Base-by-base conservation (phyloP, 1,140 invertebrate species). In the Megathymus violae region DNA sequence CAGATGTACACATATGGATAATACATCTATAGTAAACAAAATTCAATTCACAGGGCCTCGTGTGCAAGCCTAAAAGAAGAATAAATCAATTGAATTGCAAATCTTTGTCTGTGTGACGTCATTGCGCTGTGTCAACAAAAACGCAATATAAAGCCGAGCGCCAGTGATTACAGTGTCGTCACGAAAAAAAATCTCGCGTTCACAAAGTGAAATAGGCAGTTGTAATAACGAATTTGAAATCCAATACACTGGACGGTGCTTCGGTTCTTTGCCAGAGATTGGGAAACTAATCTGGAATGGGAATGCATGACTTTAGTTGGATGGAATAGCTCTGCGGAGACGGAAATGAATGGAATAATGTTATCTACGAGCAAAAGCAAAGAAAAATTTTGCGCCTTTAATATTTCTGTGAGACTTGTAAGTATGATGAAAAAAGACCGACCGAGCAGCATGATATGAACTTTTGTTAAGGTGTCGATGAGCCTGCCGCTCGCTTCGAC, bases 141-240 rank as follows among this genome's bases (percentile, higher is more conserved):
- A 71, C 64, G 70, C 78, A 80, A 78, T 80, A 76, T 70, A 76
- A 54, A 71, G 40, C n/a, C 15, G 43, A 46, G 54, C 44, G 14
- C 44, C 38, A 60, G 62, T 68, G 61, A 52, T 43, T 50, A 14
- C 67, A 61, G 64, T 40, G 69, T 69, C 64, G 51, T 66, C 48
- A 69, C 65, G 73, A 67, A 73, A 76, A n/a, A 78, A 78, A 79
- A 82, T 78, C 74, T 79, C 76, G 48, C 64, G 64, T 68, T 36
- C 48, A 41, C 62, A 72, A 80, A 82, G 76, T 77, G 70, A 78
- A 80, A 81, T 81, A 71, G 71, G 47, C 75, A 79, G 69, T 76
- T 74, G 75, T 74, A 82, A 83, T 85, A 82, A 82, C 76, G 80
- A 83, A 80, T 79, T 81, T 80, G 66, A 81, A 85, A 85, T 85